phyloP scores from a whole-genome alignment of 2,888 invertebrate genomes.

The Augochlorella aurata region DNA sequence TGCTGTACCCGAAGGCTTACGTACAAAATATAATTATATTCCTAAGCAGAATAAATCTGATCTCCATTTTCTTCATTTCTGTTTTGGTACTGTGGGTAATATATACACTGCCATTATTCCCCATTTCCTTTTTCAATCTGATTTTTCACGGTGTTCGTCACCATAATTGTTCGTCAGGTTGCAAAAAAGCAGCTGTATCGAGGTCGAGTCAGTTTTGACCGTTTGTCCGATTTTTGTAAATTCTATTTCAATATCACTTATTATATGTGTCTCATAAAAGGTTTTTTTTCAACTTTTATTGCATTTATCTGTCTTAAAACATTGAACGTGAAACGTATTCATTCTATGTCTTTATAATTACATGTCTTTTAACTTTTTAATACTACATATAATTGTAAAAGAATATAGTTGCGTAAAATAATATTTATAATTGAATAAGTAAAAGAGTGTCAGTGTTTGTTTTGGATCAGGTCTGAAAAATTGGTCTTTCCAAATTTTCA shows the following conservation, averaged over 20 bases:
- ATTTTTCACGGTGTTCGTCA: no score
- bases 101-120: constrained; percentile 22
- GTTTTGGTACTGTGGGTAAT: constrained; percentile 21
- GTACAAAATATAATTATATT: constrained; percentile 67
- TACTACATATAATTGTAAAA: no score
- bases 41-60: constrained; percentile 53
- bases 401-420: no score
- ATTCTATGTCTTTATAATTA: no score
- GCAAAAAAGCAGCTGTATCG: not conserved
- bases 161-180: not conserved
- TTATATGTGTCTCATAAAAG: not conserved
- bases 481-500: no score
- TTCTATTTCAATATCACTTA: not conserved
- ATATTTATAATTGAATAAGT: no score
- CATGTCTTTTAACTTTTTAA: no score
- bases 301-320: no score
- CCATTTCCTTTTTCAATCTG: not conserved
- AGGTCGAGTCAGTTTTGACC: not conserved
- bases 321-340: no score
- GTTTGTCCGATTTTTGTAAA: not conserved
- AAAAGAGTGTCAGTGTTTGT: no score
- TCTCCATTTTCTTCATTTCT: constrained; percentile 10
- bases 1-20: constrained; percentile 52
- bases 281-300: no score
- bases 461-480: no score